These are phyloP conservation scores for Spisula subtruncata DNA, from an alignment of 2,888 invertebrate genomes.

Conservation along the genomic window DNA sequence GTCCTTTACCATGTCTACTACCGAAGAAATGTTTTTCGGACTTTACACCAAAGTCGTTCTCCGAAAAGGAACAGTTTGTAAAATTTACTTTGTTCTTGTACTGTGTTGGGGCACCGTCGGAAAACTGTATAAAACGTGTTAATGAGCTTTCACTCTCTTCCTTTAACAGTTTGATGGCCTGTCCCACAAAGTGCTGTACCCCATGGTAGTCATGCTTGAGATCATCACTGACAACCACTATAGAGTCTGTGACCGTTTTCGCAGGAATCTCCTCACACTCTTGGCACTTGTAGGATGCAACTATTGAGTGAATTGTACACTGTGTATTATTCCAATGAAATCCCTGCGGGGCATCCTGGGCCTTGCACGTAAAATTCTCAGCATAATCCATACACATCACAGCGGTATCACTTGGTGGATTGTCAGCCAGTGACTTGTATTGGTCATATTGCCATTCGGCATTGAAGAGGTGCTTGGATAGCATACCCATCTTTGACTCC, in stretches of 20 bases:
- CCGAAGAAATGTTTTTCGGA: slow-evolving; percentile 49
- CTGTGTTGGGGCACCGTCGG: slow-evolving; percentile 44
- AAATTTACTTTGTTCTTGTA: slow-evolving; percentile 53
- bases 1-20: slow-evolving; percentile 54
- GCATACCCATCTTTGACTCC: too few species aligned
- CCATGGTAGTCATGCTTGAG: slow-evolving; percentile 40
- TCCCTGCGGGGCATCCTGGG: slow-evolving; percentile 37
- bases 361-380: slow-evolving; percentile 40
- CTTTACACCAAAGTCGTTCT: background rate
- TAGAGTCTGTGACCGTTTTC: slow-evolving; percentile 24
- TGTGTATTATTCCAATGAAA: slow-evolving; percentile 34
- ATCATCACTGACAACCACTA: slow-evolving; percentile 26
- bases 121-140: slow-evolving; percentile 54
- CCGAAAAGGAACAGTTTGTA: background rate
- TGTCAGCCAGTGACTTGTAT: background rate
- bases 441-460: slow-evolving; percentile 43
- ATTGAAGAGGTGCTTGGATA: slow-evolving; percentile 43
- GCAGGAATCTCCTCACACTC: too few species aligned
- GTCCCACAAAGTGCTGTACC: background rate
- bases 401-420: slow-evolving; percentile 30
- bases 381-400: slow-evolving; percentile 42
- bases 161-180: background rate
- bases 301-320: slow-evolving; percentile 31
- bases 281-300: slow-evolving; percentile 52
- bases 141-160: too few species aligned